Percentiles rank a stretch among this genome's conserved stretches.
Evolutionary conservation across 2,113 vertebrate species (phyloP).

Genomic region (Heterochromis multidens): DNA sequence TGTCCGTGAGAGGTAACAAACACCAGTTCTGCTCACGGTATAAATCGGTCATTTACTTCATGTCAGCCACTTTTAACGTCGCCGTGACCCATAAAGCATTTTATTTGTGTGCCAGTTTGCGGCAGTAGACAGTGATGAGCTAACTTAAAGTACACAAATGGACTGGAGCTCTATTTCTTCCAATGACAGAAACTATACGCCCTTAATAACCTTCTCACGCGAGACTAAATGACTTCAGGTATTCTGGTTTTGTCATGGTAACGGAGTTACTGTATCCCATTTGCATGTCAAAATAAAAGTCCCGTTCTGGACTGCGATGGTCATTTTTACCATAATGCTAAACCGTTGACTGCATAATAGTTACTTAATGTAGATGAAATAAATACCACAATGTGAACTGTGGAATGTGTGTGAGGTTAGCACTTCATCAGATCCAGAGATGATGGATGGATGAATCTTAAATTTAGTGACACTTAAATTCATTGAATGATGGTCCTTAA

Average conservation of each 20-base stretch:
- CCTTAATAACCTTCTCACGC: background rate
- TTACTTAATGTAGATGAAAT: background rate
- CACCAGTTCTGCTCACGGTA: background rate
- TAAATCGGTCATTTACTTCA: background rate
- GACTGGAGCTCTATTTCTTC: fast-evolving
- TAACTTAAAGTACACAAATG: background rate
- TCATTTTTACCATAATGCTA: no score
- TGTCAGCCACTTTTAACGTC: background rate
- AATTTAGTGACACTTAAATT: no score
- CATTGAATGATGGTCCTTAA: no score
- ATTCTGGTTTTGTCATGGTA: background rate
- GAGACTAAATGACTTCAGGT: background rate
- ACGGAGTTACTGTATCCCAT: background rate
- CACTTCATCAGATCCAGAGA: no score
- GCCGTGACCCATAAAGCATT: background rate
- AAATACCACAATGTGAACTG: no score
- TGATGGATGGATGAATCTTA: no score
- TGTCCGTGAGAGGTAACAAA: conserved; percentile 50
- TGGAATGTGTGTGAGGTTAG: no score
- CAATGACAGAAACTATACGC: background rate
- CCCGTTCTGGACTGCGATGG: background rate
- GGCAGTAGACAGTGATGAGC: no score
- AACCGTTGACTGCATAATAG: background rate
- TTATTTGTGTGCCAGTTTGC: fast-evolving
- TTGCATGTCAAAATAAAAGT: conserved; percentile 18